These are phyloP conservation scores for Trachurus trachurus DNA, from an alignment of 2,797 vertebrate genomes.

Conservation along the genomic window DNA sequence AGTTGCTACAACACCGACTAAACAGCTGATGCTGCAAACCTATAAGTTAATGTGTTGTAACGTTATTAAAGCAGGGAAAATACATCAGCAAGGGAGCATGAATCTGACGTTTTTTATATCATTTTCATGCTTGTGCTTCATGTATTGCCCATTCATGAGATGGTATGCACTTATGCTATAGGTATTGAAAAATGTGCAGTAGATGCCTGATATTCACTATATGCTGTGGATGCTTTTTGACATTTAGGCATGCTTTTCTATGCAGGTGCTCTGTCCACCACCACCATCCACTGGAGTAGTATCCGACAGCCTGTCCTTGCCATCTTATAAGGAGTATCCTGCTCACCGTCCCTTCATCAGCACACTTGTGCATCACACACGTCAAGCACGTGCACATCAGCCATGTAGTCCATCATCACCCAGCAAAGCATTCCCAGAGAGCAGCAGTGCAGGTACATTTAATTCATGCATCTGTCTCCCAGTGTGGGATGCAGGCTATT, in stretches of 20 bases:
- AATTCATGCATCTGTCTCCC: constrained; percentile 10
- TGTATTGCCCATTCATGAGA: neutral
- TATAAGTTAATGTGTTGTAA: neutral
- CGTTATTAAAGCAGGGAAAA: constrained; percentile 9
- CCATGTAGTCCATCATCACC: constrained; percentile 76
- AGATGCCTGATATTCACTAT: neutral
- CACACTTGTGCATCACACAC: constrained; percentile 70
- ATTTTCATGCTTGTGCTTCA: neutral
- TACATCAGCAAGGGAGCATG: too few species aligned
- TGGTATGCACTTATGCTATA: neutral
- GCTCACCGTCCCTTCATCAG: constrained; percentile 88
- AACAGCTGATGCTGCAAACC: constrained; percentile 28
- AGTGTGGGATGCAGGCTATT: constrained; percentile 20
- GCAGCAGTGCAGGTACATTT: constrained; percentile 90
- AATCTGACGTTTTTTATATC: neutral
- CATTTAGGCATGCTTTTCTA: constrained; percentile 10
- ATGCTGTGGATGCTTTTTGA: constrained; percentile 3
- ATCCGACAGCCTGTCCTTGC: constrained; percentile 84
- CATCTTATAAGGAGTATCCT: constrained; percentile 90
- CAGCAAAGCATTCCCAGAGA: constrained; percentile 92
- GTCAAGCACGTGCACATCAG: constrained; percentile 34
- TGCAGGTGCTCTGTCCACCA: constrained; percentile 59
- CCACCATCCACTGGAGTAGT: constrained; percentile 47
- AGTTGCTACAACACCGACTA: constrained; percentile 41
- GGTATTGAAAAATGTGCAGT: neutral